phyloP scores from a whole-genome alignment of 2,888 invertebrate species.

The Drosophila pseudotalamancana region DNA sequence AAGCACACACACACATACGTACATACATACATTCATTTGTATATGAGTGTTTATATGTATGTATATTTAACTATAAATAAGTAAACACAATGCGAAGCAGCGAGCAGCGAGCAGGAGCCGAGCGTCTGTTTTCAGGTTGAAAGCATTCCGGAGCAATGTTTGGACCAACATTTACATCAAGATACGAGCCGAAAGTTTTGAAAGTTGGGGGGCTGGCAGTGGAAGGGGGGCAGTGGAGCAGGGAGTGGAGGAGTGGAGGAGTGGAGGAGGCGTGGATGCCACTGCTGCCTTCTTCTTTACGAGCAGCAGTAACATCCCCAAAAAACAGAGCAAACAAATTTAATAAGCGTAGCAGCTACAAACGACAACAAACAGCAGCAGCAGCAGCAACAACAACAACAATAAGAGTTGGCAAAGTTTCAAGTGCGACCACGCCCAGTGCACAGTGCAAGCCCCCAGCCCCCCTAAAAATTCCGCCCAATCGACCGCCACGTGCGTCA shows the following conservation, averaged over 20 bases:
- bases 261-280: background rate
- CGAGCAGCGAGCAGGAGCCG: background rate
- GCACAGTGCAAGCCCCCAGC: slow-evolving; percentile 2
- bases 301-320: slow-evolving; percentile 11
- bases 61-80: slow-evolving; percentile 2
- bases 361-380: slow-evolving; percentile 26
- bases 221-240: background rate
- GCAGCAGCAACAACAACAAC: slow-evolving; percentile 9
- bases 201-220: no score
- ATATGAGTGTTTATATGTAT: background rate
- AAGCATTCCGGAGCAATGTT: slow-evolving; percentile 17
- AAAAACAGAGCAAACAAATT: slow-evolving; percentile 49
- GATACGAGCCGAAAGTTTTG: slow-evolving; percentile 30
- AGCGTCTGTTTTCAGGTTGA: slow-evolving; percentile 24
- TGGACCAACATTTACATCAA: slow-evolving; percentile 20
- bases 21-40: background rate
- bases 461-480: background rate
- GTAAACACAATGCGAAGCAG: slow-evolving; percentile 11
- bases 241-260: background rate
- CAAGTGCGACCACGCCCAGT: slow-evolving; percentile 49
- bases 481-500: slow-evolving; percentile 37
- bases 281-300: background rate
- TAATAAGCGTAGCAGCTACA: slow-evolving; percentile 55
- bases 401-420: slow-evolving; percentile 34
- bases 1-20: background rate